Conservation (phyloP, 2,888 invertebrate genomes). For the Asteroscopus sphinx region DNA sequence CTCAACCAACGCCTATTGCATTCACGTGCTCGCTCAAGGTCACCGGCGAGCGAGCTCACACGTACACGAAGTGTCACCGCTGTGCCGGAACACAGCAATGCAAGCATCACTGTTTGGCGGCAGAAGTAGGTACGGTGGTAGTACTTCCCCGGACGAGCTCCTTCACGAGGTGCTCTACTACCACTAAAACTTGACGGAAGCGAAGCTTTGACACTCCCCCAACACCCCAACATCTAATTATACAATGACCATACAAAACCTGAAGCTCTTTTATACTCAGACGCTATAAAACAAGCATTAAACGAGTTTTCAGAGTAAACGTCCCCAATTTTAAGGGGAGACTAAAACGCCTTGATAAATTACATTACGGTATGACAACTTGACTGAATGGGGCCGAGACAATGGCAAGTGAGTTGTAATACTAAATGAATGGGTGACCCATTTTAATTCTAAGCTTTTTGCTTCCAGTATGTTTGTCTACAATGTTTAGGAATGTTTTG, state of each 20-base stretch:
- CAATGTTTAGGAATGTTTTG: slow-evolving; percentile 1
- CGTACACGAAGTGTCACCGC: no score
- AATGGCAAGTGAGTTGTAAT: slow-evolving; percentile 55
- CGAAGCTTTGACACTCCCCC: no score
- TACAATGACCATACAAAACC: slow-evolving; percentile 40
- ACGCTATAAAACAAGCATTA: slow-evolving; percentile 29
- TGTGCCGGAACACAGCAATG: no score
- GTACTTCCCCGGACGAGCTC: no score
- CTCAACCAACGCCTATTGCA: no score
- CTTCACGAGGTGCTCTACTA: no score
- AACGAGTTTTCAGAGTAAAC: slow-evolving; percentile 43
- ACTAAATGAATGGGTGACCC: slow-evolving; percentile 54
- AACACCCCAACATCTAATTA: slow-evolving; percentile 28
- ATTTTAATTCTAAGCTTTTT: slow-evolving; percentile 24
- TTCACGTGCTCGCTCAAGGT: no score
- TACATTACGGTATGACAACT: slow-evolving; percentile 69
- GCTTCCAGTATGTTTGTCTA: slow-evolving; percentile 18
- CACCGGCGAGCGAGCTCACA: no score
- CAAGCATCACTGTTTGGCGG: no score
- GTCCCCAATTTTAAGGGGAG: slow-evolving; percentile 54
- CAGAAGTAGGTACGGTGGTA: no score
- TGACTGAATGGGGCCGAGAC: slow-evolving; percentile 63
- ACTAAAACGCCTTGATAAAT: slow-evolving; percentile 67
- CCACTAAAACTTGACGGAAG: no score
- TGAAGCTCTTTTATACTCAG: slow-evolving; percentile 33